A percentile compares a stretch with the other conserved stretches of the same genome.
phyloP scores from a whole-genome alignment of 1,140 invertebrate species.

The Lordiphosa collinella region DNA sequence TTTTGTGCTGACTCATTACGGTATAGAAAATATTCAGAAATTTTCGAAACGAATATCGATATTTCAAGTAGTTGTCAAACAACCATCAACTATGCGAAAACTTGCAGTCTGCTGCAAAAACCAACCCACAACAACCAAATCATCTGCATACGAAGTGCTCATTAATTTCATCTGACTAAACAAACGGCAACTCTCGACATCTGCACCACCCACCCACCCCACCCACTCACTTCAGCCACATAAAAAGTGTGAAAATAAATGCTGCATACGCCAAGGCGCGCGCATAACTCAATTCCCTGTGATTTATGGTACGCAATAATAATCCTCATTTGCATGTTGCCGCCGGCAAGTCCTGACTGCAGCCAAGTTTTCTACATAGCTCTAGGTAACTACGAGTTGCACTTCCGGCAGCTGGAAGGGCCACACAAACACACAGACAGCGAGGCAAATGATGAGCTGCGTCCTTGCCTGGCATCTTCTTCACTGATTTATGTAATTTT shows the following conservation, averaged over 20 bases:
- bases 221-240: neutral
- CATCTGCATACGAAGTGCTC: constrained; percentile 56
- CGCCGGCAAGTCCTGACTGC: constrained; percentile 9
- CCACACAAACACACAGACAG: too few relatives aligned
- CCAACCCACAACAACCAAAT: constrained; percentile 30
- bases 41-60: too few relatives aligned
- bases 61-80: too few relatives aligned
- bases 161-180: constrained; percentile 51
- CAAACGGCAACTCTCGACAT: constrained; percentile 4
- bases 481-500: constrained; percentile 10
- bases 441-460: constrained; percentile 12
- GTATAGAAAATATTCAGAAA: too few relatives aligned
- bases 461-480: constrained; percentile 25
- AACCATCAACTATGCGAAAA: too few relatives aligned
- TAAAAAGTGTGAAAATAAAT: constrained; percentile 35
- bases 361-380: constrained; percentile 24
- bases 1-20: too few relatives aligned
- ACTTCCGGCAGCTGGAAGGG: constrained; percentile 48
- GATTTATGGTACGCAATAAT: constrained; percentile 74
- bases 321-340: constrained; percentile 68
- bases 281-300: constrained; percentile 66
- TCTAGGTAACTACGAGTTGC: constrained; percentile 42
- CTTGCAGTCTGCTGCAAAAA: neutral
- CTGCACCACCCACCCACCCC: neutral
- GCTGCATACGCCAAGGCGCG: constrained; percentile 54